Conservation (phyloP, 53 echinoderm and acorn worm genomes). For the Echinometra lucunter region DNA sequence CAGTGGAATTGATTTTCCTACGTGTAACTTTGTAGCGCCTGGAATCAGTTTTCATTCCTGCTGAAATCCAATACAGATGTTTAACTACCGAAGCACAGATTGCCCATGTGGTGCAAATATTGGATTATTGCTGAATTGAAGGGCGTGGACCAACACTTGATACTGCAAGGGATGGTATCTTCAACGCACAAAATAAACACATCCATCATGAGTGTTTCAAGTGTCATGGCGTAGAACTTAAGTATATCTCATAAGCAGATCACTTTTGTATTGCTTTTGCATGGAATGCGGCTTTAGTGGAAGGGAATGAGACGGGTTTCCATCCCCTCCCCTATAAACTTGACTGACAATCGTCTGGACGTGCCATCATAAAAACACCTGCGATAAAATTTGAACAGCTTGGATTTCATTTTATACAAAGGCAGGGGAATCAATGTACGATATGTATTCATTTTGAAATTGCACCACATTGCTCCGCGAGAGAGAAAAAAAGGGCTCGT, state of each 20-base stretch:
- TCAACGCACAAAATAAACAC: neutral
- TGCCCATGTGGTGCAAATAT: constrained; percentile 19
- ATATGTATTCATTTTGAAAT: neutral
- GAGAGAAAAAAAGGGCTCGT: neutral
- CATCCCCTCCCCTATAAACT: neutral
- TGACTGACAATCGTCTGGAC: neutral
- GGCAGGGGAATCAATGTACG: constrained; percentile 4
- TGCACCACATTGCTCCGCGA: neutral
- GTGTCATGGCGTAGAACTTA: neutral
- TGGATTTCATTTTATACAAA: constrained; percentile 51
- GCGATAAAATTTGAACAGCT: neutral
- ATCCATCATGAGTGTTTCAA: neutral
- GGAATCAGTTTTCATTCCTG: constrained; percentile 5
- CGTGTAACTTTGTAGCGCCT: constrained; percentile 34
- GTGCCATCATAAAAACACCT: constrained; percentile 16
- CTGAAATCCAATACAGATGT: constrained; percentile 27
- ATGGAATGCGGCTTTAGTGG: neutral
- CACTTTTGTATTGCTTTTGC: neutral
- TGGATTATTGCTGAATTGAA: neutral
- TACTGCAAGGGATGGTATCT: neutral
- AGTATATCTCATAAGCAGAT: neutral
- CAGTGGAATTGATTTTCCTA: constrained; percentile 25
- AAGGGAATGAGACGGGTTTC: neutral
- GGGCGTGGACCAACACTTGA: constrained; percentile 19
- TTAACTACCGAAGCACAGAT: constrained; percentile 34